Evolutionary conservation across 2,888 invertebrate species (phyloP), one percentile per base, ranked within the genome.

Genomic region (Leptodirus hochenwartii): DNA sequence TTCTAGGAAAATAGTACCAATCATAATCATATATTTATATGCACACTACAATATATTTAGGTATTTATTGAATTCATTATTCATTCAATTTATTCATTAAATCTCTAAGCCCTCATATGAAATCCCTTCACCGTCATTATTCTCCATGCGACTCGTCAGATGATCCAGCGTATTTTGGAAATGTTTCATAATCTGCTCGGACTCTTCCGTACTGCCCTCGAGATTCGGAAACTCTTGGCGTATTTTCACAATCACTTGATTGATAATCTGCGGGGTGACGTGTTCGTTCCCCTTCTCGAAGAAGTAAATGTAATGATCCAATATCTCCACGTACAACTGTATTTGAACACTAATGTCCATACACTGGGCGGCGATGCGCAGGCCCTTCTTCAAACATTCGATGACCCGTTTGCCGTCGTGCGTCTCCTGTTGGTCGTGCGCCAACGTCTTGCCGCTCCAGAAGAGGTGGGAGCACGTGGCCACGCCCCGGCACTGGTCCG

Each of bases 261-360:
- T 56, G 27, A 57, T 37, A 28, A 55, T 47, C 37, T 52, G 54
- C 11, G 51, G 44, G 32, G 38, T 50, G n/a, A 57, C 49, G 38
- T 56, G 51, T 39, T 55, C 54, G 33, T 56, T 56, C 33, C 85
- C 85, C 39, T 88, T 75, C 50, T 93, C 90, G 44, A 81, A 76
- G 54, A 93, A 88, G 53, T 87, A 81, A 29, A 93, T 72, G 56
- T 95, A 91, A 40, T 90, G 74, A 49, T 93, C 91, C 30, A 99
- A 61, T 37, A 98, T 66, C 52, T 96, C 96, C 4, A 91, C 87
- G 49, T 90, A 80, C 22, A 99, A 64, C 51, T 96, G 95, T 13
- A 91, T 87, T 61, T 96, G 95, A 4, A 95, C 91, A 3, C 84
- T 80, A 11, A 76, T 74, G 59, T 99, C 98, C 84, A 99, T 87